Conservation (phyloP, 2,797 vertebrate genomes). For the Nyctibius grandis region DNA sequence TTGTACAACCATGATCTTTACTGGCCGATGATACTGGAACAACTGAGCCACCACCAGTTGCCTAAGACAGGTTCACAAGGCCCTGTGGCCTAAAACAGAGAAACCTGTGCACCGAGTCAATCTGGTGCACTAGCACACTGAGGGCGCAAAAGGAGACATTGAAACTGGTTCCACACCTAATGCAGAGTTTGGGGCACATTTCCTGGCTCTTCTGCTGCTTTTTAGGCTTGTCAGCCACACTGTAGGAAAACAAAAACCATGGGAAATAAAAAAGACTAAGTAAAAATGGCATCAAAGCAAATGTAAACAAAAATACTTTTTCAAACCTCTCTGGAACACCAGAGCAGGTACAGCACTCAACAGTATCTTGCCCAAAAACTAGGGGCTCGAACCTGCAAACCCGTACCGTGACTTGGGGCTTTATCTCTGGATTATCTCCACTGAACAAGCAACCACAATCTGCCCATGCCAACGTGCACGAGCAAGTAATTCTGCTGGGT, state of each 20-base stretch:
- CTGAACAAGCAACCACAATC: neutral
- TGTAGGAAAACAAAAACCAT: constrained; percentile 72
- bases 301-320: constrained; percentile 54
- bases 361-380: constrained; percentile 18
- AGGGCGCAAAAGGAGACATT: constrained; percentile 68
- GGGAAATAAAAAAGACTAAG: constrained; percentile 69
- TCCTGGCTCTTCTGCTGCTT: constrained; percentile 73
- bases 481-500: neutral
- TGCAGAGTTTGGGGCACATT: constrained; percentile 70
- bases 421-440: neutral
- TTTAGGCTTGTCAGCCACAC: constrained; percentile 73
- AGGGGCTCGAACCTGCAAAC: neutral
- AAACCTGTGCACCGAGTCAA: constrained; percentile 8
- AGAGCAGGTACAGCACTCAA: constrained; percentile 52
- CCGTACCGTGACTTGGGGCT: neutral
- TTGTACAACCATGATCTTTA: neutral
- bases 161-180: constrained; percentile 71
- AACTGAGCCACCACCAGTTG: neutral
- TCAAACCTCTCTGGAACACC: constrained; percentile 31
- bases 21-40: neutral
- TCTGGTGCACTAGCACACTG: constrained; percentile 44
- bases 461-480: neutral
- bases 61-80: neutral
- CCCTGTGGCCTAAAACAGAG: constrained; percentile 3
- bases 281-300: constrained; percentile 67